Percentiles rank a stretch among this genome's conserved stretches.
Evolutionary conservation across 1,140 invertebrate genomes (phyloP).

Genomic region (Apis florea): DNA sequence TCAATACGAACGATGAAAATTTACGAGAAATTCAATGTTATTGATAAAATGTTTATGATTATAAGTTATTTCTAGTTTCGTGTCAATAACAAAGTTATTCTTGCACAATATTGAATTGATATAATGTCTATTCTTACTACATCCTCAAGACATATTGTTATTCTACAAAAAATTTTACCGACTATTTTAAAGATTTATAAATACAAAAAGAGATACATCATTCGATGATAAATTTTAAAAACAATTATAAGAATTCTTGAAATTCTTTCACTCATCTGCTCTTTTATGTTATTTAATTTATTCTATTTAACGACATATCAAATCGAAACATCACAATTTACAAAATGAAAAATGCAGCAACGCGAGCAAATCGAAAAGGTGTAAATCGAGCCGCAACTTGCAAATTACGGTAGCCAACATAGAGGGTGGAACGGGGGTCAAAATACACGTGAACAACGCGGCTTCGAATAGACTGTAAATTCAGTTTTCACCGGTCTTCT

Average conservation of each 20-base stretch:
- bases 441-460: background rate
- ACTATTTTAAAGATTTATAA: too few relatives aligned
- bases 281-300: too few relatives aligned
- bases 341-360: slow-evolving; percentile 3
- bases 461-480: slow-evolving; percentile 31
- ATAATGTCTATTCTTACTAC: too few relatives aligned
- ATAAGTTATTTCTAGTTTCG: background rate
- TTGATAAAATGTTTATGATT: background rate
- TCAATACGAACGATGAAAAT: too few relatives aligned
- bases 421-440: background rate
- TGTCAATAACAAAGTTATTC: too few relatives aligned
- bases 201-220: too few relatives aligned
- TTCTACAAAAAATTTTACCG: too few relatives aligned
- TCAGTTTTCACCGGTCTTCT: slow-evolving; percentile 17
- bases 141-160: too few relatives aligned
- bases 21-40: too few relatives aligned
- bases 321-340: background rate
- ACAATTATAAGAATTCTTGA: background rate
- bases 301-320: background rate
- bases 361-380: background rate
- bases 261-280: background rate
- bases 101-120: background rate
- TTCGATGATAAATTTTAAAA: background rate
- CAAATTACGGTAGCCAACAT: slow-evolving; percentile 22
- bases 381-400: slow-evolving; percentile 23